Evolutionary conservation across 2,797 vertebrate genomes (phyloP), one percentile per base, ranked within the genome.

Genomic region (Diplodus sargus): DNA sequence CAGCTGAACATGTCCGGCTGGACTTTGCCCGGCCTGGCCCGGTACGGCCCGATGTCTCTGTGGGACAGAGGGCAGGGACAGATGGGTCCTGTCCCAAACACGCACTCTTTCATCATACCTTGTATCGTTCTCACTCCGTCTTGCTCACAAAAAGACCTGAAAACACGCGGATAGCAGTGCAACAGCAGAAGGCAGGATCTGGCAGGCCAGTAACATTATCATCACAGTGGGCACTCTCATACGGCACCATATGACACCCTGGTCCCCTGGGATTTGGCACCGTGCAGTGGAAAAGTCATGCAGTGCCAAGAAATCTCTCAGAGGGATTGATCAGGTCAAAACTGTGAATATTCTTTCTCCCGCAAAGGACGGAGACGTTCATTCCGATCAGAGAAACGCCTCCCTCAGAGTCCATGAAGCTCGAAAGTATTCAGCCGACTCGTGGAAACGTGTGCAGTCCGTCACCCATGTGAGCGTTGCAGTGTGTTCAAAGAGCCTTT

Each of bases 31-130:
- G 61, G 76, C 77, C 84, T 77, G 83, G 85, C 79, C 86, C 18
- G 25, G 81, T 78, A 72, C 53, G 42, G 74, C 67, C 74, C 57
- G 28, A 75, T 39, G 78, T 75, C 89, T 89, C 91, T 86, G 84
- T 86, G 84, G 88, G 88, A 91, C 45, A 0, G 79, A 84, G 76
- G 76, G 70, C 76, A 79, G 71, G 74, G 83, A 89, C 91, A 93
- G 90, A 92, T 92, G 89, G 89, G 83, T 87, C 84, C 79, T 54
- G 73, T 83, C 76, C 84, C 76, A 64, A 85, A 84, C 87, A 85
- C 71, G 60, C 70, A 76, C 77, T 78, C 84, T 74, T 52, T 81
- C 70, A 71, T 72, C 20, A 28, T 75, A 56, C 48, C 68, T 84
- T 20, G 23, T 59, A 49, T 82, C 54, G 78, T 79, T 74, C 67